Percentiles rank a stretch among this genome's conserved stretches.
Conservation (phyloP, 2,888 invertebrate species). For the Heliconius sara region DNA sequence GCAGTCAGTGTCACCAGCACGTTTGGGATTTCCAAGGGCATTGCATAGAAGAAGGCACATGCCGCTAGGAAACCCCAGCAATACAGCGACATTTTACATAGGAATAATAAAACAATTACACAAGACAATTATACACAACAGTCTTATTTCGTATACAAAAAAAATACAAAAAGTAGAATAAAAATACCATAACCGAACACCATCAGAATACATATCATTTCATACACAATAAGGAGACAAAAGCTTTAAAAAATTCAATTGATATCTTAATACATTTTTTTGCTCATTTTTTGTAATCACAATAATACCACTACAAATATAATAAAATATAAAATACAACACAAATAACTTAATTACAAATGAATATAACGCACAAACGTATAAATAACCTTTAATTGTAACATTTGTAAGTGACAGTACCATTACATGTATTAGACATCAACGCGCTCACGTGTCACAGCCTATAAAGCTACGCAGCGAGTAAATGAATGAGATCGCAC, state of each 20-base stretch:
- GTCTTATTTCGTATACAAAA: background rate
- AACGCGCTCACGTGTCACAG: conserved; percentile 39
- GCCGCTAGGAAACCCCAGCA: conserved; percentile 92
- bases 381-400: conserved; percentile 12
- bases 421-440: conserved; percentile 39
- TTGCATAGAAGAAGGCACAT: conserved; percentile 89
- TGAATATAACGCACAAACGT: background rate
- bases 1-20: conserved; percentile 79
- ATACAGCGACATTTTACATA: conserved; percentile 83
- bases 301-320: too few species aligned
- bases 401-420: conserved; percentile 22
- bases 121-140: background rate
- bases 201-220: background rate
- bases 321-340: too few species aligned
- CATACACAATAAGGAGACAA: background rate
- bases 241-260: background rate
- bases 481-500: conserved; percentile 27
- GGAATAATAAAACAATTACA: background rate
- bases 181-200: too few species aligned
- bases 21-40: conserved; percentile 94
- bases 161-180: background rate
- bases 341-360: background rate
- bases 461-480: conserved; percentile 16
- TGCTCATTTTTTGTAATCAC: too few species aligned
- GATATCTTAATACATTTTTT: background rate